These are phyloP conservation scores for Thera obeliscata DNA, from an alignment of 2,888 invertebrate species.

Conservation along the genomic window DNA sequence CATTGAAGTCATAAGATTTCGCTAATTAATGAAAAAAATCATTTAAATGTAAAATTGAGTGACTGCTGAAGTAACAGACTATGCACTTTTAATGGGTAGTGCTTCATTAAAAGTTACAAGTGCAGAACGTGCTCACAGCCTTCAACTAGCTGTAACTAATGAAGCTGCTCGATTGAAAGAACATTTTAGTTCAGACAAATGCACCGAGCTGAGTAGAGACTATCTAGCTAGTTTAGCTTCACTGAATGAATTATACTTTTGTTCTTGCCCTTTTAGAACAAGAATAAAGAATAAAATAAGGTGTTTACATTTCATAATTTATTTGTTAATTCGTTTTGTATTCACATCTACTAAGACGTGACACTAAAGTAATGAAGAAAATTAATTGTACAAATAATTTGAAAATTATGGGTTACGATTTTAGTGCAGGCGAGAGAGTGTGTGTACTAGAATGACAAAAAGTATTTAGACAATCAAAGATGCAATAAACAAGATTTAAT, in stretches of 20 bases:
- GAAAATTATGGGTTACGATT: no score
- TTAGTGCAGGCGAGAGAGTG: no score
- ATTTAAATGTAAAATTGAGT: background rate
- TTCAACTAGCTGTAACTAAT: constrained; percentile 49
- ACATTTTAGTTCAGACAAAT: constrained; percentile 36
- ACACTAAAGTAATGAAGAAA: no score
- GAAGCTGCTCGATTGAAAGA: constrained; percentile 37
- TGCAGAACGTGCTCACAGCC: constrained; percentile 44
- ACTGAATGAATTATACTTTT: background rate
- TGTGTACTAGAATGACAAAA: no score
- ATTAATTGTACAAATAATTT: no score
- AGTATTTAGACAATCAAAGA: no score
- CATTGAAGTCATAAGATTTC: background rate
- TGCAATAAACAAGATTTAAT: background rate
- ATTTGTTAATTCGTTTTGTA: no score
- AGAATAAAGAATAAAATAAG: no score
- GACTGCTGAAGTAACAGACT: constrained; percentile 40
- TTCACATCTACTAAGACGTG: no score
- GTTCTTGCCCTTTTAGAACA: background rate
- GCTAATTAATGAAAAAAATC: background rate
- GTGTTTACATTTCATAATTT: no score
- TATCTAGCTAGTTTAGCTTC: background rate
- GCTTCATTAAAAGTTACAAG: constrained; percentile 48
- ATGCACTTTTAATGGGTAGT: constrained; percentile 44
- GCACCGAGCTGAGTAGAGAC: constrained; percentile 14